Conservation (phyloP, 2,113 vertebrate genomes). For the Furnarius figulus region DNA sequence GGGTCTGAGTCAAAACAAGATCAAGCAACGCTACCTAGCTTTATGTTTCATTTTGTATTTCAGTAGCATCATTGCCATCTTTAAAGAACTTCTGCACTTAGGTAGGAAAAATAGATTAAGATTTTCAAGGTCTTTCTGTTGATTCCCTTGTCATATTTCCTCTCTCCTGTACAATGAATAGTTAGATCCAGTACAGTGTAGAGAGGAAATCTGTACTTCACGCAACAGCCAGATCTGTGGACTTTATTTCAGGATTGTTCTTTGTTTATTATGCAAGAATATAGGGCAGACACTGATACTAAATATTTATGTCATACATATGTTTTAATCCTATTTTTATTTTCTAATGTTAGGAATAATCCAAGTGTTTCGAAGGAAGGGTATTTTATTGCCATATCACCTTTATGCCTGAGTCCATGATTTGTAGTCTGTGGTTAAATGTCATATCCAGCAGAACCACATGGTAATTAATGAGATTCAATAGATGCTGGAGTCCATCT, state of each 20-base stretch:
- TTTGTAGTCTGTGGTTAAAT: neutral
- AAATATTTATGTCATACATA: neutral
- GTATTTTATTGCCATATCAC: neutral
- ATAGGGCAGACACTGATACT: neutral
- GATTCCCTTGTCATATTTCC: neutral
- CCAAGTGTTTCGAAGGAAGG: neutral
- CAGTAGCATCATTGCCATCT: neutral
- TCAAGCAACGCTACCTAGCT: neutral
- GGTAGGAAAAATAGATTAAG: neutral
- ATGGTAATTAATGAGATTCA: neutral
- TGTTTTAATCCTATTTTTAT: neutral
- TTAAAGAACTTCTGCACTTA: neutral
- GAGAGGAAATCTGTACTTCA: neutral
- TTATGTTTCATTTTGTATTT: neutral
- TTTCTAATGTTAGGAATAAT: neutral
- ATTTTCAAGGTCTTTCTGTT: slow-evolving; percentile 1
- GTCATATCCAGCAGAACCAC: neutral
- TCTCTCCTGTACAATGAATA: neutral
- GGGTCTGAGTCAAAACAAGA: neutral
- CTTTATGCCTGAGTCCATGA: neutral
- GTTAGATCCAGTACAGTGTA: neutral
- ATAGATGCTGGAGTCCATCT: neutral
- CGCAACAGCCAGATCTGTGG: neutral
- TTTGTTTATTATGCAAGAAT: neutral
- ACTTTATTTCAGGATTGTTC: neutral